Conservation (phyloP, 1,140 invertebrate genomes). For the Branchinecta lynchi region DNA sequence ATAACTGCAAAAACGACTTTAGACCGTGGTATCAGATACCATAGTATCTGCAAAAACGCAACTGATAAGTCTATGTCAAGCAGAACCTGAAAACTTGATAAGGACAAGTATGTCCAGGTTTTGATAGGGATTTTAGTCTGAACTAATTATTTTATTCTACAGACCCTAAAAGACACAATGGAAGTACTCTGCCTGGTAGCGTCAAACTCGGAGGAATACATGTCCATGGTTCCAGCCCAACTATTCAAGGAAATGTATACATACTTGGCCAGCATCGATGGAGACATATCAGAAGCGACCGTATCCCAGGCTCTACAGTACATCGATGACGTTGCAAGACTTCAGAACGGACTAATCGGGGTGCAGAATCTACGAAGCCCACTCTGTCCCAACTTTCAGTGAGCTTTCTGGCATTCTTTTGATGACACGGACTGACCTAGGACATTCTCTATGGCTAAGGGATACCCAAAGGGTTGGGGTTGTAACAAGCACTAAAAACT, state of each 20-base stretch:
- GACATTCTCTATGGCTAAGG: too few relatives aligned
- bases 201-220: neutral
- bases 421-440: too few relatives aligned
- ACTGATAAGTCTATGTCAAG: too few relatives aligned
- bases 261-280: neutral
- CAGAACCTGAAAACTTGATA: too few relatives aligned
- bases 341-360: conserved; percentile 1
- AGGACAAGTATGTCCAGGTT: too few relatives aligned
- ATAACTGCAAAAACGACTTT: too few relatives aligned
- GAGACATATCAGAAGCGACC: neutral
- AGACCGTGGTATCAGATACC: too few relatives aligned
- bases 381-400: neutral
- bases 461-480: too few relatives aligned
- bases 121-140: too few relatives aligned
- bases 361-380: neutral
- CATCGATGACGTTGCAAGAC: neutral
- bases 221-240: conserved; percentile 6
- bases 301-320: neutral
- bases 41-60: too few relatives aligned
- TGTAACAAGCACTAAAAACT: too few relatives aligned
- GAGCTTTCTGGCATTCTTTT: neutral
- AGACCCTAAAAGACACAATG: conserved; percentile 6
- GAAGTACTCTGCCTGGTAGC: neutral
- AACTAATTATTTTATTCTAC: neutral
- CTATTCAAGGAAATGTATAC: conserved; percentile 1